Evolutionary conservation across 2,797 vertebrate genomes (phyloP).

Genomic region (Tragelaphus oryx): DNA sequence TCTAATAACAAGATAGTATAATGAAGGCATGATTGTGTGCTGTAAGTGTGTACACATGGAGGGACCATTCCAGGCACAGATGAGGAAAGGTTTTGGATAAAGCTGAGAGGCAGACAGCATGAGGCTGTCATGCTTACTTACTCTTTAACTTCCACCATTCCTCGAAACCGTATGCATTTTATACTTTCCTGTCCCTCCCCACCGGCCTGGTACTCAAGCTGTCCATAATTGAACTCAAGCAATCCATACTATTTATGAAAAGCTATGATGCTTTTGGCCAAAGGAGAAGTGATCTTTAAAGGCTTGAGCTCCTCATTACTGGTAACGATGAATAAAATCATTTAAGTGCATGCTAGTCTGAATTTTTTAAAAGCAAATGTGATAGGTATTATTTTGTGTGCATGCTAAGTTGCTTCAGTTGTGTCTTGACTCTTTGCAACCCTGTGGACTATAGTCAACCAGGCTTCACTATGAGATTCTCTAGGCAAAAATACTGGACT

Average conservation of each 20-base stretch:
- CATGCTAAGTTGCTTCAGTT: background rate
- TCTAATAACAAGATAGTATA: background rate
- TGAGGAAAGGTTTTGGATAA: background rate
- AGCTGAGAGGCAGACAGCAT: background rate
- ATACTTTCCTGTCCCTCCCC: background rate
- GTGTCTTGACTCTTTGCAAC: background rate
- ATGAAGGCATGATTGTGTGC: background rate
- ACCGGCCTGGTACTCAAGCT: background rate
- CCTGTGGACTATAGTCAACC: background rate
- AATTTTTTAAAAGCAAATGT: background rate
- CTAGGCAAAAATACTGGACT: background rate
- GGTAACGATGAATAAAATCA: background rate
- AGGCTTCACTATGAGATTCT: background rate
- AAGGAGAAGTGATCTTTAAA: background rate
- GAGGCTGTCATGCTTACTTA: background rate
- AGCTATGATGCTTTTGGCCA: background rate
- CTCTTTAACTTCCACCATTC: background rate
- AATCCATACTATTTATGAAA: background rate
- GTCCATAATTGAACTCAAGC: background rate
- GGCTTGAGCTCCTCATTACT: background rate
- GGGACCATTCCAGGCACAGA: background rate
- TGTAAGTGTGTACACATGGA: background rate
- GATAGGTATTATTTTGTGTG: background rate
- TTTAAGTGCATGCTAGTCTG: background rate
- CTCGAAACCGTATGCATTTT: background rate